Conservation (phyloP, 2,888 invertebrate species). For the Ligdia adustata region DNA sequence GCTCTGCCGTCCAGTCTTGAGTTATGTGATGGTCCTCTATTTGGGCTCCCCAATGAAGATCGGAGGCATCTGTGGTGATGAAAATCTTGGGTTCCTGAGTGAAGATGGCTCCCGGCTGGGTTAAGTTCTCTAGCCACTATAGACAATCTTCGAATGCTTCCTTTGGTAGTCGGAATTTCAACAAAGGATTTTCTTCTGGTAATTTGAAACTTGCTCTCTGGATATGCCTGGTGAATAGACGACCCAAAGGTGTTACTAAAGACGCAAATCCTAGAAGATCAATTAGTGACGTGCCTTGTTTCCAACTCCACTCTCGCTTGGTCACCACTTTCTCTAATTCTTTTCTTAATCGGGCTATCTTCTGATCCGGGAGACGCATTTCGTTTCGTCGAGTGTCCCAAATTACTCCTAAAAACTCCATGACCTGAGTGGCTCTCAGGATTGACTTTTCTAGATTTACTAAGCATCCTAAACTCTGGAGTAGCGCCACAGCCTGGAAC, state of each 20-base stretch:
- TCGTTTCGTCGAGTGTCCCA: no score
- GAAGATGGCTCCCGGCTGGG: conserved; percentile 8
- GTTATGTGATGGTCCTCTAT: conserved; percentile 8
- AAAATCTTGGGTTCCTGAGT: conserved; percentile 20
- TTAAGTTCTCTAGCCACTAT: conserved; percentile 30
- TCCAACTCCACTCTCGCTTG: conserved; percentile 21
- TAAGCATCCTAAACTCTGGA: conserved; percentile 22
- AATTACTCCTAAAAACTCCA: conserved; percentile 32
- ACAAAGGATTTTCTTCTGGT: not conserved
- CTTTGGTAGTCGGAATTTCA: not conserved
- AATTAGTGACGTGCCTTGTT: conserved; percentile 21
- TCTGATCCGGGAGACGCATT: conserved; percentile 21
- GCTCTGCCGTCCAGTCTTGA: conserved; percentile 25
- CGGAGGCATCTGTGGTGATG: conserved; percentile 36
- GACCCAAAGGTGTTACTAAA: conserved; percentile 25
- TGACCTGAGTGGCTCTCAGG: not conserved
- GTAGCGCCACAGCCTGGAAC: not conserved
- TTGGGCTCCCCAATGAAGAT: conserved; percentile 35
- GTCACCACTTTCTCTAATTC: not conserved
- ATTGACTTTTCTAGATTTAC: conserved; percentile 21
- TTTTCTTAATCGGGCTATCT: conserved; percentile 6
- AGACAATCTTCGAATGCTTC: conserved; percentile 16
- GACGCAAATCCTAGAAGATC: conserved; percentile 31
- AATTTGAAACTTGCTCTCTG: conserved; percentile 22
- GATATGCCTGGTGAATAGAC: conserved; percentile 16